A percentile compares a stretch with the other conserved stretches of the same genome.
phyloP scores from a whole-genome alignment of 2,797 vertebrate genomes.

The Megalops cyprinoides region DNA sequence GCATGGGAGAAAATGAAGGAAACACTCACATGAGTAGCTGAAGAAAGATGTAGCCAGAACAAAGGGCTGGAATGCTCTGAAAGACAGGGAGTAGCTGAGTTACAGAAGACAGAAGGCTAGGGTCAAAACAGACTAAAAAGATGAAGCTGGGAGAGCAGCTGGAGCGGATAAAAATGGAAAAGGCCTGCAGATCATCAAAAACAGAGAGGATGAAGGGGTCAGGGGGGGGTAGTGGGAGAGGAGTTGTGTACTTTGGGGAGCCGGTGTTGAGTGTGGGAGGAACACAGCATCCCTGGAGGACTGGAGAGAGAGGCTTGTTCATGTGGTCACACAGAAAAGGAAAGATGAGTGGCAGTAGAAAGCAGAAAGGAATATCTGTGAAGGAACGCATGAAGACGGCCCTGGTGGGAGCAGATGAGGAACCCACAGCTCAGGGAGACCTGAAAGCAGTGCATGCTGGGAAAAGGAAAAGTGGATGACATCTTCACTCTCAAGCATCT shows the following conservation, averaged over 20 bases:
- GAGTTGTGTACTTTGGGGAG: not conserved
- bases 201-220: no score
- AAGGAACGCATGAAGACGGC: not conserved
- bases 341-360: not conserved
- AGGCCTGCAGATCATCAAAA: no score
- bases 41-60: not conserved
- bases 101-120: not conserved
- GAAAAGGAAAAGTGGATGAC: conserved; percentile 10
- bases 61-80: not conserved
- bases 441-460: not conserved
- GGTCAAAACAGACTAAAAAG: not conserved
- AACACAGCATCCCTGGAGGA: not conserved
- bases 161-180: no score
- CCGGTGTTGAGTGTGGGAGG: no score
- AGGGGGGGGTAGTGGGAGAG: not conserved
- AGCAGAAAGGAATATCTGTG: not conserved
- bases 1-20: not conserved
- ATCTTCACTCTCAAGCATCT: not conserved
- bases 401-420: not conserved
- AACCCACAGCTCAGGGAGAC: not conserved
- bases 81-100: not conserved
- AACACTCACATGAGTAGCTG: no score
- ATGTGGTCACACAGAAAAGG: not conserved
- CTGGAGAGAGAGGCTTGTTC: not conserved
- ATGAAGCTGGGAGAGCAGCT: no score